Evolutionary conservation across 1,140 invertebrate species (phyloP).

Genomic region (Diorhabda carinulata): DNA sequence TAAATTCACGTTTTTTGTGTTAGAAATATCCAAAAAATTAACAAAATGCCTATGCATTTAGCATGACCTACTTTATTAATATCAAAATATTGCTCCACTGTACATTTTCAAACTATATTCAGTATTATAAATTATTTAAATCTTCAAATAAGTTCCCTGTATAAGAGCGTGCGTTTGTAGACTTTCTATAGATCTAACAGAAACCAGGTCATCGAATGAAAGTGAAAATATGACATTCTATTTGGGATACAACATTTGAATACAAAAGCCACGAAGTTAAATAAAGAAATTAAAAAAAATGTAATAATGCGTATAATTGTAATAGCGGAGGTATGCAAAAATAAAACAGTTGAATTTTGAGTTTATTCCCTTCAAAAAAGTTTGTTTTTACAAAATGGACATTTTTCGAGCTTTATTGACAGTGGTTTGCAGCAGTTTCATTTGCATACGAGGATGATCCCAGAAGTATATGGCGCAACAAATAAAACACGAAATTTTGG

Average conservation of each 20-base stretch:
- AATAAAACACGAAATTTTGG: too few species aligned
- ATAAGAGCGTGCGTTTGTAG: background rate
- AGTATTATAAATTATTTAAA: too few species aligned
- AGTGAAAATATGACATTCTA: slow-evolving; percentile 43
- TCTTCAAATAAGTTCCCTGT: too few species aligned
- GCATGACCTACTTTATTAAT: too few species aligned
- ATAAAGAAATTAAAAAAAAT: background rate
- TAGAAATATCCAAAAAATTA: too few species aligned
- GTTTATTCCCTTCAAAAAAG: background rate
- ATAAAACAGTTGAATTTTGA: background rate
- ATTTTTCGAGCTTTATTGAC: background rate
- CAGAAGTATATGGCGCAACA: too few species aligned
- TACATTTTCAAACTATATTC: too few species aligned
- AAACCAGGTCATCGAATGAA: slow-evolving; percentile 47
- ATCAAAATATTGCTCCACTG: too few species aligned
- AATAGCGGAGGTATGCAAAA: background rate
- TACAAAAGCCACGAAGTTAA: slow-evolving; percentile 33
- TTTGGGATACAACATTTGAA: slow-evolving; percentile 41
- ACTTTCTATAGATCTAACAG: slow-evolving; percentile 43
- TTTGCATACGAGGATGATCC: too few species aligned
- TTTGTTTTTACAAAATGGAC: background rate
- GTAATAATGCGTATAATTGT: background rate
- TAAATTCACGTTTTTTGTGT: too few species aligned
- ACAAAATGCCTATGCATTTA: too few species aligned
- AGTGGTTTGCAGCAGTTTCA: background rate